These are phyloP conservation scores for Epizoanthus scotinus DNA, from an alignment of 92 coral and sea anemone species.

Conservation along the genomic window DNA sequence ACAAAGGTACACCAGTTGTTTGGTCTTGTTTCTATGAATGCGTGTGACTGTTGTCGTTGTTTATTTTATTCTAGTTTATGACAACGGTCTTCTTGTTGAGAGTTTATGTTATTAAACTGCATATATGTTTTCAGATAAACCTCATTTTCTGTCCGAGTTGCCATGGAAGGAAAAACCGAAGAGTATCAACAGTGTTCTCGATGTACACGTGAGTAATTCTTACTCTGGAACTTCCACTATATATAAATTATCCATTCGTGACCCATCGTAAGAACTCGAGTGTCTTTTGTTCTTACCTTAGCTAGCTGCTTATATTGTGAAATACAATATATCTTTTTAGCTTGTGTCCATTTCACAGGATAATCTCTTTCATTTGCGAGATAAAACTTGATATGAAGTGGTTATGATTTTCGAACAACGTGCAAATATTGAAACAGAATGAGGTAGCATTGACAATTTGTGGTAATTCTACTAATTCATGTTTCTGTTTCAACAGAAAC, in stretches of 20 bases:
- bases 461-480: neutral
- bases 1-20: constrained; percentile 62
- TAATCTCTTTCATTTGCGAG: too few species aligned
- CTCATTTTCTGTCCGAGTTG: constrained; percentile 70
- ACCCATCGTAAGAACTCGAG: too few species aligned
- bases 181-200: constrained; percentile 95
- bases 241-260: neutral
- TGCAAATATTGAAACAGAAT: too few species aligned
- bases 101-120: neutral
- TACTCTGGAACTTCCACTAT: neutral
- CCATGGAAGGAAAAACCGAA: constrained; percentile 97
- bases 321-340: too few species aligned
- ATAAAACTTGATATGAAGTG: too few species aligned
- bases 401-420: too few species aligned
- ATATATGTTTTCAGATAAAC: constrained; percentile 60
- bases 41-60: too few species aligned
- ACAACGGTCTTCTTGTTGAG: neutral
- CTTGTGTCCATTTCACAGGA: too few species aligned
- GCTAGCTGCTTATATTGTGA: too few species aligned
- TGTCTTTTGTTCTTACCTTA: neutral
- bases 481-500: constrained; percentile 64
- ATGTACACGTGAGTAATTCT: constrained; percentile 83
- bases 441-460: neutral
- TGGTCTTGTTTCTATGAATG: neutral
- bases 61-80: too few species aligned